Conservation (phyloP, 2,113 vertebrate species). For the Podarcis raffonei region DNA sequence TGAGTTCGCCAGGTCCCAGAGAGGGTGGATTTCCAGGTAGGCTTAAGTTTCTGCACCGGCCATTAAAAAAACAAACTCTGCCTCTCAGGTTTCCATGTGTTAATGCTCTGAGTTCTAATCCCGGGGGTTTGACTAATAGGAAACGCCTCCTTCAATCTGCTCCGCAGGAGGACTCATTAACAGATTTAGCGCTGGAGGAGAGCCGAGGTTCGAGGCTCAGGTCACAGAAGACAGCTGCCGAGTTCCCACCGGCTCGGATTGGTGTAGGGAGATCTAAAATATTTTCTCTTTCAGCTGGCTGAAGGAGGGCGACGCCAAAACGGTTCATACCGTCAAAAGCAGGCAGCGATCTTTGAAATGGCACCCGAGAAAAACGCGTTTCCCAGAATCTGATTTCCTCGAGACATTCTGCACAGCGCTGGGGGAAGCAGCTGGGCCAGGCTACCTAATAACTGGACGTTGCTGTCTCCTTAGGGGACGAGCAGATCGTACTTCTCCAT, state of each 20-base stretch:
- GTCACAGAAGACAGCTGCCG: background rate
- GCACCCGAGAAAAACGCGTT: background rate
- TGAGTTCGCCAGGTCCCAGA: background rate
- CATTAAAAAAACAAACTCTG: background rate
- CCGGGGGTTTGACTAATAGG: background rate
- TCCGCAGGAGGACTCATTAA: background rate
- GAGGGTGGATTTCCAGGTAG: background rate
- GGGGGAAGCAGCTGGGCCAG: too few species aligned
- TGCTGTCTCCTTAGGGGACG: background rate
- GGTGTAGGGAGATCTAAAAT: background rate
- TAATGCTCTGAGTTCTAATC: background rate
- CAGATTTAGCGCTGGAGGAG: background rate
- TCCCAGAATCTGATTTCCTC: too few species aligned
- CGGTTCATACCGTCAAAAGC: background rate
- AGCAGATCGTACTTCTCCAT: too few species aligned
- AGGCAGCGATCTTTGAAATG: too few species aligned
- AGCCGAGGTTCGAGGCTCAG: background rate
- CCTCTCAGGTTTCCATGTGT: background rate
- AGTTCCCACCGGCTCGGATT: background rate
- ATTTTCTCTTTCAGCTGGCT: background rate
- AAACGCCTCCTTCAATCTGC: conserved; percentile 9
- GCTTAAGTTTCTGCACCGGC: background rate
- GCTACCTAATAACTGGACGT: background rate
- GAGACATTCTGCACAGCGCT: background rate
- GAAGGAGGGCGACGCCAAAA: background rate